phyloP scores from a whole-genome alignment of 2,113 vertebrate genomes.

The Zeus faber region DNA sequence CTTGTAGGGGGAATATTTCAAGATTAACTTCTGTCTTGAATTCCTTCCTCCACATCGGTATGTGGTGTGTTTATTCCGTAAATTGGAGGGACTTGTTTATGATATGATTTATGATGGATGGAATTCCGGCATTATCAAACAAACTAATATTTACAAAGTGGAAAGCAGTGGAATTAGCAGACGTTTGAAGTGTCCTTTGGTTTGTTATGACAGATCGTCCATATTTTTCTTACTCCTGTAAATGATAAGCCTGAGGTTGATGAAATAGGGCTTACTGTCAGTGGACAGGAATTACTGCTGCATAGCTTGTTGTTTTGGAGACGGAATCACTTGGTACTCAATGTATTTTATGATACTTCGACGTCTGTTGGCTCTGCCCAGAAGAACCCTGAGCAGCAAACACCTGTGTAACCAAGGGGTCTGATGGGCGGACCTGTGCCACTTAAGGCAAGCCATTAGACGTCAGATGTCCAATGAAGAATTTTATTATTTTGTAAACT shows the following conservation, averaged over 20 bases:
- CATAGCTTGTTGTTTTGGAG: neutral
- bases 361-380: neutral
- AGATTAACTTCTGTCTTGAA: neutral
- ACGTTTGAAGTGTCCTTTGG: neutral
- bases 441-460: too few species aligned
- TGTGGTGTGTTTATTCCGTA: too few species aligned
- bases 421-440: too few species aligned
- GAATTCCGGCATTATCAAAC: constrained; percentile 19
- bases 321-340: constrained; percentile 26
- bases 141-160: constrained; percentile 41
- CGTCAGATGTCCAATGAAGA: too few species aligned
- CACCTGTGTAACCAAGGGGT: neutral
- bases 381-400: neutral
- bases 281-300: neutral
- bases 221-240: neutral
- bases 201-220: constrained; percentile 7
- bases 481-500: too few species aligned
- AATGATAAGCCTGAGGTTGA: neutral
- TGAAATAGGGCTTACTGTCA: neutral
- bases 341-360: neutral
- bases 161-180: neutral
- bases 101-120: constrained; percentile 1
- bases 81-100: neutral
- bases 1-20: too few species aligned
- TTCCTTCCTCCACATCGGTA: neutral